A percentile compares a stretch with the other conserved stretches of the same genome.
These are phyloP conservation scores for Cyanoderma ruficeps DNA, from an alignment of 2,113 vertebrate genomes.

Conservation along the genomic window DNA sequence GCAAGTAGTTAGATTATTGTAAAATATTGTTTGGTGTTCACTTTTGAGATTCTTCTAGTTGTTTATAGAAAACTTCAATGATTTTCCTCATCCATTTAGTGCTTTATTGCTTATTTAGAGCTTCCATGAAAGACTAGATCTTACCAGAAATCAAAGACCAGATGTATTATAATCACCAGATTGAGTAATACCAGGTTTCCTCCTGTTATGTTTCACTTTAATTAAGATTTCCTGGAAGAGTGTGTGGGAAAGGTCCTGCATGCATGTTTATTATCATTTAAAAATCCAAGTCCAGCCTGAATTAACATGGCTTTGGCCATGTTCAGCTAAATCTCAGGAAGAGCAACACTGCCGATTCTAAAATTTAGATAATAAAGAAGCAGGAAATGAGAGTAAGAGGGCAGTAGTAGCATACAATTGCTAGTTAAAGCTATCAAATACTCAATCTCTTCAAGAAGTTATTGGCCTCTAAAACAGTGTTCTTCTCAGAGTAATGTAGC, in stretches of 20 bases:
- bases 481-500: not conserved
- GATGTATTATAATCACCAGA: not conserved
- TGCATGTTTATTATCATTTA: not conserved
- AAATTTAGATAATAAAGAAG: conserved; percentile 12
- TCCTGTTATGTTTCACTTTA: not conserved
- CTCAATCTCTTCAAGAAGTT: not conserved
- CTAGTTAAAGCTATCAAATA: not conserved
- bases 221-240: not conserved
- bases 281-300: not conserved
- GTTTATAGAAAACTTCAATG: not conserved
- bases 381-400: not conserved
- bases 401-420: not conserved
- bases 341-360: not conserved
- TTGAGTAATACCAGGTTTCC: not conserved
- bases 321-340: not conserved
- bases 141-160: not conserved
- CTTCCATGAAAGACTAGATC: not conserved
- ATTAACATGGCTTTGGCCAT: not conserved
- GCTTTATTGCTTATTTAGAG: not conserved
- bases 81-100: not conserved
- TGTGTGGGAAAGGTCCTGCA: not conserved
- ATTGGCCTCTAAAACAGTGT: not conserved
- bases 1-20: not conserved
- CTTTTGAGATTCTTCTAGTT: not conserved
- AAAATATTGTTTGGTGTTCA: not conserved